A percentile compares a stretch with the other conserved stretches of the same genome.
Conservation (phyloP, 2,113 vertebrate genomes). For the Tenrec ecaudatus region DNA sequence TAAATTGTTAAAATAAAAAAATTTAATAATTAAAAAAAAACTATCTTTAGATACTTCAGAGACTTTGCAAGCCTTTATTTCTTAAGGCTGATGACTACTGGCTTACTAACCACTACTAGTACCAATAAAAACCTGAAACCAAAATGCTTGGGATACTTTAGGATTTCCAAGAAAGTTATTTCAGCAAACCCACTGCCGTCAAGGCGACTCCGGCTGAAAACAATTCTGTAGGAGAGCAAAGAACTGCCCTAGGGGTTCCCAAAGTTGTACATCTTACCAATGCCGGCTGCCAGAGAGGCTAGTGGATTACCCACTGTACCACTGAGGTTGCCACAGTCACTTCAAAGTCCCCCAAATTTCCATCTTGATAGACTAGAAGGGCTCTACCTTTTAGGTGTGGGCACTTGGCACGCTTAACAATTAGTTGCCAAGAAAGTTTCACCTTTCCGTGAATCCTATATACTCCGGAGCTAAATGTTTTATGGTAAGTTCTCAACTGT, state of each 20-base stretch:
- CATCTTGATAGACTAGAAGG: background rate
- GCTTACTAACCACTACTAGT: conserved; percentile 14
- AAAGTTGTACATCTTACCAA: no score
- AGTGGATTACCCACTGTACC: no score
- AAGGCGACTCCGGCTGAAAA: no score
- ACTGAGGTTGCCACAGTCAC: conserved; percentile 64
- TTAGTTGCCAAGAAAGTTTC: background rate
- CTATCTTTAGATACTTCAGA: conserved; percentile 35
- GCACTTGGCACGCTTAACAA: background rate
- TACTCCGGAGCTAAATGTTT: background rate
- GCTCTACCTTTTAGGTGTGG: background rate
- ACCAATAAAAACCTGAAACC: background rate
- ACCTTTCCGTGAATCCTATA: conserved; percentile 17
- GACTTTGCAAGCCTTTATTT: background rate
- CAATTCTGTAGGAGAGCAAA: no score
- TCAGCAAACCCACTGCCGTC: no score
- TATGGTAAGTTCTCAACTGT: background rate
- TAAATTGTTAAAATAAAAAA: no score
- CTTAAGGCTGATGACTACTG: conserved; percentile 31
- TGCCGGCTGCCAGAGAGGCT: no score
- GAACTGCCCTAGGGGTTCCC: no score
- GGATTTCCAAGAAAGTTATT: conserved; percentile 80
- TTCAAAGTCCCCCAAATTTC: background rate
- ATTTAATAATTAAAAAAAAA: no score
- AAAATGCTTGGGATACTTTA: conserved; percentile 38